Evolutionary conservation across 2,113 vertebrate genomes (phyloP).

Genomic region (Ranitomeya variabilis): DNA sequence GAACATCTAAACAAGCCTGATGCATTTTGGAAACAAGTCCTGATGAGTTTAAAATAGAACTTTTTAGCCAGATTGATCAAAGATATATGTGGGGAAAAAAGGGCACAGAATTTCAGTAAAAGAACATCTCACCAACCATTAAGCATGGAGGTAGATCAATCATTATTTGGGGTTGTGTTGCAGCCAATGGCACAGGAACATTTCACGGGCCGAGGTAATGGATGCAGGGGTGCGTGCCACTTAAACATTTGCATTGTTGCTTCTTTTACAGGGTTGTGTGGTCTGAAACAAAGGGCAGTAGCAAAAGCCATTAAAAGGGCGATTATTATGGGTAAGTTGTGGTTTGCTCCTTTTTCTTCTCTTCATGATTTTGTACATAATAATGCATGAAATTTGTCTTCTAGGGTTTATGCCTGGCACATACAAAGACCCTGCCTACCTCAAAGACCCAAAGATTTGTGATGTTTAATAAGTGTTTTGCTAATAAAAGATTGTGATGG

Average conservation of each 20-base stretch:
- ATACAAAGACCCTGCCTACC: slow-evolving; percentile 87
- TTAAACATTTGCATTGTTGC: neutral
- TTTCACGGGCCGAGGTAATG: no score
- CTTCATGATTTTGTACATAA: neutral
- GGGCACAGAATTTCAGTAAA: no score
- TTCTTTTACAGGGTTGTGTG: slow-evolving; percentile 81
- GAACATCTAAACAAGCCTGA: no score
- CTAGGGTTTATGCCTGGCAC: slow-evolving; percentile 94
- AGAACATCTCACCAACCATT: no score
- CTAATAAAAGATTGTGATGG: slow-evolving; percentile 22
- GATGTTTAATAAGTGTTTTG: slow-evolving; percentile 67
- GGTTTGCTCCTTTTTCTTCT: neutral
- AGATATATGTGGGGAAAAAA: no score
- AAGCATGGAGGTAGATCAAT: no score
- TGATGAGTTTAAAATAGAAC: no score
- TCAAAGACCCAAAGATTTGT: slow-evolving; percentile 90
- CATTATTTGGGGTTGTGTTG: no score
- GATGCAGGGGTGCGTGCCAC: no score
- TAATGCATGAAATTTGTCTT: slow-evolving; percentile 53
- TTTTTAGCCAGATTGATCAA: no score
- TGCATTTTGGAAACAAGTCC: no score
- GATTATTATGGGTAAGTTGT: slow-evolving; percentile 78
- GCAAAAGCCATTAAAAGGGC: slow-evolving; percentile 91
- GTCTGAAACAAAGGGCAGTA: slow-evolving; percentile 84
- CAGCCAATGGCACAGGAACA: no score